These are phyloP conservation scores for Periophthalmodon schlosseri DNA, from an alignment of 2,113 vertebrate species.

Conservation along the genomic window DNA sequence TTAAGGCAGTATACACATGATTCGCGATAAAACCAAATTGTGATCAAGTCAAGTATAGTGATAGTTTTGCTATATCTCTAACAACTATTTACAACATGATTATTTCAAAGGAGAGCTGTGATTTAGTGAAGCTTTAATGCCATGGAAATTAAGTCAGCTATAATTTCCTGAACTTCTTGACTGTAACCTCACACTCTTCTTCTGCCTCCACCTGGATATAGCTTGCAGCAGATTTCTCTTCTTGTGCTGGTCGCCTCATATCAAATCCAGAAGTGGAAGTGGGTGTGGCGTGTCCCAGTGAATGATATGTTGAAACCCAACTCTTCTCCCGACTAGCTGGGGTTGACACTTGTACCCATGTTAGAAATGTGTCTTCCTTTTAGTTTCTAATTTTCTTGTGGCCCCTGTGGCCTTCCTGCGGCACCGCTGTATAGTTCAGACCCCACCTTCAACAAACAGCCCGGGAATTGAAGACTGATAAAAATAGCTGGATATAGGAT, in stretches of 20 bases:
- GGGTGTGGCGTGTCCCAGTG: slow-evolving; percentile 20
- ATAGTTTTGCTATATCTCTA: too few relatives aligned
- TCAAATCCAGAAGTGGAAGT: slow-evolving; percentile 33
- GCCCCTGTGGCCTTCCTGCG: slow-evolving; percentile 12
- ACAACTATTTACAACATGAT: not conserved
- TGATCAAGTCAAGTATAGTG: too few relatives aligned
- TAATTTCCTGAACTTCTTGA: slow-evolving; percentile 6
- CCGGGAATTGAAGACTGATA: slow-evolving; percentile 24
- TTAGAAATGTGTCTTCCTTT: slow-evolving; percentile 5
- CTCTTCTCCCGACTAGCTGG: slow-evolving; percentile 19
- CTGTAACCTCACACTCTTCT: slow-evolving; percentile 4
- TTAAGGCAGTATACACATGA: not conserved
- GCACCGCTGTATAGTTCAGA: slow-evolving; percentile 31
- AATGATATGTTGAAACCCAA: slow-evolving; percentile 54
- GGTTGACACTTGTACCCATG: slow-evolving; percentile 24
- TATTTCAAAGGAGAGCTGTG: slow-evolving; percentile 2
- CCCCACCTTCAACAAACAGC: slow-evolving; percentile 58
- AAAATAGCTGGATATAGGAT: slow-evolving; percentile 42
- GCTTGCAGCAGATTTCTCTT: slow-evolving; percentile 22
- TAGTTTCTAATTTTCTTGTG: not conserved
- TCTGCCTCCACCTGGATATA: not conserved
- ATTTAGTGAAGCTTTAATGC: slow-evolving; percentile 14
- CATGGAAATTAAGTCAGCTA: not conserved
- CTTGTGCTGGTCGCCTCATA: slow-evolving; percentile 16
- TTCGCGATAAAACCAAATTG: too few relatives aligned